These are phyloP conservation scores for Hydrozoanthus gracilis DNA, from an alignment of 92 coral and sea anemone genomes.

Conservation along the genomic window DNA sequence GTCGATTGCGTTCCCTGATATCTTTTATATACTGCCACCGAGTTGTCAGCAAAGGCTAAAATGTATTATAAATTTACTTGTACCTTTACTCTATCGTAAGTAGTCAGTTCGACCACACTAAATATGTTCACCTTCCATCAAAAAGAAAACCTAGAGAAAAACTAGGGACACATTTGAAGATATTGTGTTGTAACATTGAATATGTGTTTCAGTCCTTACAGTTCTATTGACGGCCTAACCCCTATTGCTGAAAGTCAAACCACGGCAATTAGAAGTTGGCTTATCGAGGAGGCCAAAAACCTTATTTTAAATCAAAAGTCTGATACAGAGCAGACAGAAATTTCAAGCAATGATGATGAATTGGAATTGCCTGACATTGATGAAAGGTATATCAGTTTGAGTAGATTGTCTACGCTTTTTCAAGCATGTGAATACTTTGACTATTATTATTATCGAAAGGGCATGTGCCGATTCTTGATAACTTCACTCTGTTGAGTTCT, in stretches of 20 bases:
- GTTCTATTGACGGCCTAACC: background rate
- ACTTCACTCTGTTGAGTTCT: too few species aligned
- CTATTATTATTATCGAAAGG: background rate
- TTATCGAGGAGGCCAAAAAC: conserved; percentile 18
- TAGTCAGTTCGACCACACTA: background rate
- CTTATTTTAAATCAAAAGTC: background rate
- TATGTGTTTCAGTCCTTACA: conserved; percentile 10
- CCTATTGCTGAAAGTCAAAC: background rate
- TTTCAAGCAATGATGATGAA: conserved; percentile 8
- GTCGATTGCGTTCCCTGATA: background rate
- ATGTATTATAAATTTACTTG: background rate
- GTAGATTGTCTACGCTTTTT: background rate
- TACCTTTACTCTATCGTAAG: background rate
- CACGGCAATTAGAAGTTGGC: conserved; percentile 17
- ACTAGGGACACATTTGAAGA: background rate
- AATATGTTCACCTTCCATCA: background rate
- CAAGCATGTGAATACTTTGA: conserved; percentile 17
- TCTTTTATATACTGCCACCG: background rate
- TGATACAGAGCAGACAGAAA: background rate
- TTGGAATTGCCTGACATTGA: conserved; percentile 10
- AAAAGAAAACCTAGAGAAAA: conserved; percentile 18
- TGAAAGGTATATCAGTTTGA: conserved; percentile 24
- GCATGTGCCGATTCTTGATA: too few species aligned
- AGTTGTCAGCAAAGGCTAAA: background rate
- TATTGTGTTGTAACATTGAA: conserved; percentile 7